These are phyloP conservation scores for Anguilla obscura DNA, from an alignment of 2,797 vertebrate species.

Conservation along the genomic window DNA sequence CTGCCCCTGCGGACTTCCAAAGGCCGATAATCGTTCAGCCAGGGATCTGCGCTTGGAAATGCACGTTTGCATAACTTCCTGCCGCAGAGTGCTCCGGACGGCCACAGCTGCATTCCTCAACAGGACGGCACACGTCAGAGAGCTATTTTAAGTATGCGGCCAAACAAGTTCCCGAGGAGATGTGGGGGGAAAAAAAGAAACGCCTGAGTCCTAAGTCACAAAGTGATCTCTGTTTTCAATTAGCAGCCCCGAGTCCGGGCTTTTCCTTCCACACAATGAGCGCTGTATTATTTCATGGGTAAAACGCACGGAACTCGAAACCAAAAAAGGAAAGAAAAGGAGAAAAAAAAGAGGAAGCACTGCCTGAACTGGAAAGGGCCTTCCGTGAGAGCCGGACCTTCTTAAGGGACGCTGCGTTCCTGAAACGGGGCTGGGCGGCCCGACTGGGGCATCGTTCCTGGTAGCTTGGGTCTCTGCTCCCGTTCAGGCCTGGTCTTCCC, in stretches of 20 bases:
- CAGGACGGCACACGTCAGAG: constrained; percentile 83
- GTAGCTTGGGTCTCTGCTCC: neutral
- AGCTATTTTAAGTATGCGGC: constrained; percentile 85
- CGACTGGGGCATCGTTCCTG: neutral
- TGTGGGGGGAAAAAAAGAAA: constrained; percentile 54
- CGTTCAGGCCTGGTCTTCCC: constrained; percentile 2
- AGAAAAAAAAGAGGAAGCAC: neutral
- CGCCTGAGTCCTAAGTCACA: constrained; percentile 62
- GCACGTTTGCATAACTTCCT: constrained; percentile 76
- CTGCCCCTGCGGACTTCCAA: constrained; percentile 32
- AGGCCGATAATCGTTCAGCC: constrained; percentile 71
- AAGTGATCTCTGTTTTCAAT: constrained; percentile 63
- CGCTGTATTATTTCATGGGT: neutral
- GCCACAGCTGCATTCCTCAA: constrained; percentile 80
- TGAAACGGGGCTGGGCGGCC: neutral
- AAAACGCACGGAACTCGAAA: neutral
- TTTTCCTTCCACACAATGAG: constrained; percentile 41
- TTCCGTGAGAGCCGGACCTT: neutral
- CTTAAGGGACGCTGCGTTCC: neutral
- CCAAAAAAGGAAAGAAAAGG: constrained; percentile 34
- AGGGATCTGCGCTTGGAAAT: constrained; percentile 66
- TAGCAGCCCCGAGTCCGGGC: constrained; percentile 39
- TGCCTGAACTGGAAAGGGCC: neutral
- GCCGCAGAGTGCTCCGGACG: constrained; percentile 69
- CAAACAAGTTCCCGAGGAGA: constrained; percentile 78